A percentile compares a stretch with the other conserved stretches of the same genome.
These are phyloP conservation scores for Chymomyza caudatula DNA, from an alignment of 2,888 invertebrate species.

Conservation along the genomic window DNA sequence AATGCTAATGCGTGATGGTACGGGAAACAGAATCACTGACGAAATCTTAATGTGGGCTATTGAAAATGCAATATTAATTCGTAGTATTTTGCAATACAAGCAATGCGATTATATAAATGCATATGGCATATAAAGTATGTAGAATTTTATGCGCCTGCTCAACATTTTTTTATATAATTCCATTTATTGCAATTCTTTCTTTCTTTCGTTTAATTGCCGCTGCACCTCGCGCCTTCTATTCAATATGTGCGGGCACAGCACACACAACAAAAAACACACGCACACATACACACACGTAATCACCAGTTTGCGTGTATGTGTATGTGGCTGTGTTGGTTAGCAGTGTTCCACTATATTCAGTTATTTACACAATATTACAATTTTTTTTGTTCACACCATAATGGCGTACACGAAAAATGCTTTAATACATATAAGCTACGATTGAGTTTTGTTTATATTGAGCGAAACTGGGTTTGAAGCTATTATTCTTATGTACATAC, in stretches of 20 bases:
- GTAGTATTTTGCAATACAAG: slow-evolving; percentile 3
- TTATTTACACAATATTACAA: slow-evolving; percentile 61
- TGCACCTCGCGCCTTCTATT: slow-evolving; percentile 50
- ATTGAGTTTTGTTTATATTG: slow-evolving; percentile 30
- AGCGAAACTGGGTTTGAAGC: slow-evolving; percentile 14
- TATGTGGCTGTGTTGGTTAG: slow-evolving; percentile 17
- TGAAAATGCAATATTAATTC: slow-evolving; percentile 39
- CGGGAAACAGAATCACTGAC: slow-evolving; percentile 44
- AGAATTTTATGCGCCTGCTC: slow-evolving; percentile 4
- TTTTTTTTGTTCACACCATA: slow-evolving; percentile 19
- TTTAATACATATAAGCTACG: not conserved
- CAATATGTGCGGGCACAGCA: slow-evolving; percentile 44
- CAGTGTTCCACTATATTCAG: slow-evolving; percentile 59
- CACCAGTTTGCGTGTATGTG: not conserved
- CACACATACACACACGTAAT: slow-evolving; percentile 9
- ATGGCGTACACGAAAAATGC: slow-evolving; percentile 16
- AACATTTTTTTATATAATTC: slow-evolving; percentile 58
- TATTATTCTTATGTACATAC: slow-evolving; percentile 10
- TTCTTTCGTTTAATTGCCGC: slow-evolving; percentile 38
- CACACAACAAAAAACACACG: slow-evolving; percentile 35
- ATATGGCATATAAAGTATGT: not conserved
- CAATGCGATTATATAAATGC: not conserved
- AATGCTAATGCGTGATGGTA: slow-evolving; percentile 33
- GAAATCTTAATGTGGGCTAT: slow-evolving; percentile 40
- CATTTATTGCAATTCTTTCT: slow-evolving; percentile 53